These are phyloP conservation scores for Lepilemur septentrionalis DNA, from an alignment of 2,797 vertebrate species.

Conservation along the genomic window DNA sequence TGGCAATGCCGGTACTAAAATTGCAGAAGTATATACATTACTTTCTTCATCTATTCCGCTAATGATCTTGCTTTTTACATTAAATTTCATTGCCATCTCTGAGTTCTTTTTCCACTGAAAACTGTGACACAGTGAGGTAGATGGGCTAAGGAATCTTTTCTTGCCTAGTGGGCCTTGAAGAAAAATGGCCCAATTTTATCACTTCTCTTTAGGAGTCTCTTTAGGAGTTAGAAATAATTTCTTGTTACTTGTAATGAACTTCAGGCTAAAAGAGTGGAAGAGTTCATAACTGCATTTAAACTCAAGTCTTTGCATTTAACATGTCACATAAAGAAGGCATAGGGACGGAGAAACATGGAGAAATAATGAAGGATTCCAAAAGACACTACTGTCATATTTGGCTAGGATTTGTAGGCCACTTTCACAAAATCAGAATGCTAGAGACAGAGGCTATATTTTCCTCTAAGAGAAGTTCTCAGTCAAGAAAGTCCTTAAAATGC, in stretches of 20 bases:
- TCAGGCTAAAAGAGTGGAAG: neutral
- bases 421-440: neutral
- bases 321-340: neutral
- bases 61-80: neutral
- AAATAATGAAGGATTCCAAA: neutral
- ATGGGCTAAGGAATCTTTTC: neutral
- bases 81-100: neutral
- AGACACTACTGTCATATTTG: neutral
- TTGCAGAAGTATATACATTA: neutral
- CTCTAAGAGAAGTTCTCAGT: slow-evolving; percentile 5
- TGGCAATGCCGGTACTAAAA: neutral
- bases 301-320: slow-evolving; percentile 5
- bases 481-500: slow-evolving; percentile 11
- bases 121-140: neutral
- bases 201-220: neutral
- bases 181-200: slow-evolving; percentile 30
- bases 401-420: neutral
- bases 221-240: slow-evolving; percentile 20
- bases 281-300: neutral
- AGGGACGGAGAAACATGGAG: neutral
- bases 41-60: neutral
- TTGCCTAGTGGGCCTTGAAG: neutral
- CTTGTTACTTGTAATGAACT: neutral
- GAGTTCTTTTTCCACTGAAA: neutral
- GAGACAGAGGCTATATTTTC: neutral